Conservation (phyloP, 2,113 vertebrate species). For the Arizona elegans region DNA sequence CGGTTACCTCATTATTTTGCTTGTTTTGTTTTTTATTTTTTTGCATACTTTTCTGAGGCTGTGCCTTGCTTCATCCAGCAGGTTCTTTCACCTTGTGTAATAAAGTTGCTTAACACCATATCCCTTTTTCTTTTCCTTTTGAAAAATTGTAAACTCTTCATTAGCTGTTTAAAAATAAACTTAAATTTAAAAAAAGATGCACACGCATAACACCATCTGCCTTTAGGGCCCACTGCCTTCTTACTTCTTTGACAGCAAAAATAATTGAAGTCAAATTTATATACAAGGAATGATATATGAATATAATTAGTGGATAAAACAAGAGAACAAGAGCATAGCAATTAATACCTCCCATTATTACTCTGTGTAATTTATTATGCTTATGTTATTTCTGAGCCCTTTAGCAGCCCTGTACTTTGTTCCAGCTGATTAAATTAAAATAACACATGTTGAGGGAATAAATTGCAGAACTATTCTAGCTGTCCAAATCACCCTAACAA, state of each 20-base stretch:
- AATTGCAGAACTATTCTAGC: neutral
- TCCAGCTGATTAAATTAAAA: conserved; percentile 22
- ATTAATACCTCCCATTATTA: conserved; percentile 5
- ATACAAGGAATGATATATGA: conserved; percentile 1
- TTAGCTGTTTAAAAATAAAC: neutral
- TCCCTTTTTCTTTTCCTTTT: neutral
- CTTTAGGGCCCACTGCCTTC: neutral
- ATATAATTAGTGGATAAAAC: neutral
- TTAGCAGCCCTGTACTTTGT: neutral
- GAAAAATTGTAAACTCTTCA: neutral
- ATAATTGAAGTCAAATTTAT: conserved; percentile 3
- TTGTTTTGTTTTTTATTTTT: neutral
- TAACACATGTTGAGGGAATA: neutral
- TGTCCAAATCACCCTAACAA: conserved; percentile 16
- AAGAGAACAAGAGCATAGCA: neutral
- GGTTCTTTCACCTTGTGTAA: conserved; percentile 28
- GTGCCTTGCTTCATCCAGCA: conserved; percentile 26
- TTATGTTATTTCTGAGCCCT: neutral
- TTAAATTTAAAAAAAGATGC: neutral
- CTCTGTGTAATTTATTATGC: conserved; percentile 2
- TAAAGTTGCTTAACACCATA: conserved; percentile 26
- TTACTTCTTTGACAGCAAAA: conserved; percentile 6
- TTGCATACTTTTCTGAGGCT: conserved; percentile 14
- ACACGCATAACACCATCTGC: neutral
- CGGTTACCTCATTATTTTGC: neutral